These are phyloP conservation scores for Tonatia bakeri DNA, from an alignment of 2,113 vertebrate species.

Conservation along the genomic window DNA sequence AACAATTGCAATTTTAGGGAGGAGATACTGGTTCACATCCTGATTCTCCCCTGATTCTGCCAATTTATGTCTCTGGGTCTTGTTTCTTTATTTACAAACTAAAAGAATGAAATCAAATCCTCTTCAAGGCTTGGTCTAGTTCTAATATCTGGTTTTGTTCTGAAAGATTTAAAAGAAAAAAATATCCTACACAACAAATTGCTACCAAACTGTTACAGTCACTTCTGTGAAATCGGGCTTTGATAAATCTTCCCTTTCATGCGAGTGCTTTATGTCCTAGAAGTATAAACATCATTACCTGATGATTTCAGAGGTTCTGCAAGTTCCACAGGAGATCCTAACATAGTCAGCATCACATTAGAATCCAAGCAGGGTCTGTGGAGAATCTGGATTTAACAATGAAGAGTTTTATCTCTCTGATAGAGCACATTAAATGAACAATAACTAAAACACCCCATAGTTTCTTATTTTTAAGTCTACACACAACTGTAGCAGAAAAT, in stretches of 20 bases:
- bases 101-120: not conserved
- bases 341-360: not conserved
- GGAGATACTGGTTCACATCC: not conserved
- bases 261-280: not conserved
- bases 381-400: not conserved
- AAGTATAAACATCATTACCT: constrained; percentile 37
- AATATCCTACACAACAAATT: not conserved
- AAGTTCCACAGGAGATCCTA: not conserved
- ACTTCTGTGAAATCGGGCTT: not conserved
- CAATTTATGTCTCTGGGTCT: not conserved
- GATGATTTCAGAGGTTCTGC: constrained; percentile 23
- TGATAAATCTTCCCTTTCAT: not conserved
- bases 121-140: not conserved
- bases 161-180: not conserved
- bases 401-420: not conserved
- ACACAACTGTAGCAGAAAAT: not conserved
- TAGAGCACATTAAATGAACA: not conserved
- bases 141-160: not conserved
- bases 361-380: not conserved
- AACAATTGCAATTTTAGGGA: not conserved
- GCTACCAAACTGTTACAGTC: not conserved
- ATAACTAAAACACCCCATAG: not conserved
- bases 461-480: constrained; percentile 29
- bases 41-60: not conserved
- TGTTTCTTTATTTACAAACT: constrained; percentile 17